Base-by-base conservation (phyloP, 1,140 invertebrate genomes). In the Spodoptera frugiperda region DNA sequence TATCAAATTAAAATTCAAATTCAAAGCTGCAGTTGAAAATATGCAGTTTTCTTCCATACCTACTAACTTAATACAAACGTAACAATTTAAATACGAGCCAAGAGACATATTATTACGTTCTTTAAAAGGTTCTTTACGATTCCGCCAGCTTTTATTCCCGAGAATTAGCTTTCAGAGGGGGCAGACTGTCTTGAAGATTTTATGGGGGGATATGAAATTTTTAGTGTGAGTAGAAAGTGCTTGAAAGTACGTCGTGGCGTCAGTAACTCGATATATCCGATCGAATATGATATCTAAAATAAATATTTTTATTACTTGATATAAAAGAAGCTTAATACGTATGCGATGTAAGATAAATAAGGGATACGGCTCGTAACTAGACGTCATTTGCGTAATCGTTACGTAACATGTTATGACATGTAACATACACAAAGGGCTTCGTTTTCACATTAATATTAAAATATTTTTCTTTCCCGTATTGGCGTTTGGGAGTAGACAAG, bases 251-350 rank as follows among this genome's bases (percentile, higher is more conserved):
- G 54, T 54, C 25, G n/a, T 51, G 19, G 19, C 33, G 10, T 57
- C 71, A 73, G 30, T 74, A 61, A 61, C 30, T 17, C 21, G 57
- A 63, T 63, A 8, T 53, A 46, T 57, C 17, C 39, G 39, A 25
- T 57, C 30, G 25, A 54, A 48, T 53, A n/a, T 39, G n/a, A 73
- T 44, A 61, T 48, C n/a, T 11, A 48, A 67, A 76, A 76, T 76
- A 76, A 67, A 67, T 65, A 76, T 76, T 76, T 73, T 76, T 71
- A 76, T 76, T 55, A 15, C 48, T n/a, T 19, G 73, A 33, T 76
- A 76, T 76, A 55, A 67, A 76, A 19, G 53, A 48, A 30, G 15
- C 59, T 76, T 54, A 67, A 76, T 76, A 48, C 39, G 57, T 19
- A 65, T 65, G 44, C 21, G 14, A 19, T 12, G n/a, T 48, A 59